Conservation (phyloP, 2,113 vertebrate species). For the Orthonyx spaldingii region DNA sequence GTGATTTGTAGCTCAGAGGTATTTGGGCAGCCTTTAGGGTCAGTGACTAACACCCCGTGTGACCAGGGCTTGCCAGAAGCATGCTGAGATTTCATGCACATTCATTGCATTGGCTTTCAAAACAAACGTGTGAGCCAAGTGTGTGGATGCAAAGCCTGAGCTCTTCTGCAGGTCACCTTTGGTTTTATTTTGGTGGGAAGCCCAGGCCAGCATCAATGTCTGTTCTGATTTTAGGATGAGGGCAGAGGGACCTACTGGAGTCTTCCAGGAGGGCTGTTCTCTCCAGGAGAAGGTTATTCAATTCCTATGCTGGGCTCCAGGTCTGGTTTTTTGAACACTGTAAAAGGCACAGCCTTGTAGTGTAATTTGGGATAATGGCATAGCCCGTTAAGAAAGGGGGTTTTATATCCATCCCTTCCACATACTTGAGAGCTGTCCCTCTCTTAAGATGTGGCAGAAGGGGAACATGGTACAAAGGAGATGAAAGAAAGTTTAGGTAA, state of each 20-base stretch:
- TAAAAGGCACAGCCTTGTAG: background rate
- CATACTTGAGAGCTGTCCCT: background rate
- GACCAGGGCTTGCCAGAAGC: background rate
- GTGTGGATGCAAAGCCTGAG: background rate
- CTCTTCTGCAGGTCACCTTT: background rate
- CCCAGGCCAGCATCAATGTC: background rate
- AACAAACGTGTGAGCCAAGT: rapidly evolving
- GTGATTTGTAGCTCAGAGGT: background rate
- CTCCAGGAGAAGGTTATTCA: background rate
- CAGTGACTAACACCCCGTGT: background rate
- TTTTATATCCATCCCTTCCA: background rate
- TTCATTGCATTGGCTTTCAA: background rate
- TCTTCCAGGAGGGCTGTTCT: background rate
- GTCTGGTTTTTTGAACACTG: background rate
- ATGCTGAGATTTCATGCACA: background rate
- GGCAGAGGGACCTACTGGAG: background rate
- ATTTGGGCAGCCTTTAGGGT: background rate
- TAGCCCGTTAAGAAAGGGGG: background rate
- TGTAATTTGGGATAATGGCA: background rate
- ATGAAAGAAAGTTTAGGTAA: background rate
- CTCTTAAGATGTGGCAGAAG: background rate
- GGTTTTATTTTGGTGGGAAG: background rate
- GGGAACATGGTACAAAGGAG: background rate
- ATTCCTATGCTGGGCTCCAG: rapidly evolving
- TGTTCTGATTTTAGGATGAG: background rate